Evolutionary conservation across 2,797 vertebrate genomes (phyloP), one percentile per base, ranked within the genome.

Genomic region (Sternarchorhynchus goeldii): DNA sequence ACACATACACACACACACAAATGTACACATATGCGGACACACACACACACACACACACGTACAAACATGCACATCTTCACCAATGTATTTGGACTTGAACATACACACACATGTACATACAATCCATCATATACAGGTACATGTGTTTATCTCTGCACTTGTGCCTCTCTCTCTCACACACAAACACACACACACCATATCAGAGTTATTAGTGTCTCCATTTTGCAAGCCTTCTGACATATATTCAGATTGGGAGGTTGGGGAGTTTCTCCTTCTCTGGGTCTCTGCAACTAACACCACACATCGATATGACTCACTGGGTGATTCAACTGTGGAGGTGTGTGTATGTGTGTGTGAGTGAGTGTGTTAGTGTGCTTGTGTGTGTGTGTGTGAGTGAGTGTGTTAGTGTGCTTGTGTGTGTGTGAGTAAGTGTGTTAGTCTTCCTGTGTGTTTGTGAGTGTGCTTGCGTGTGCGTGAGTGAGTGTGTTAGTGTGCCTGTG

Each of bases 271-370:
- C 10, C 65, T 16, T 5, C n/a, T 36, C 55, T 59, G 29, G 56
- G 18, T 7, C 21, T 65, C 66, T 67, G 29, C 45, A 72, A 65
- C 17, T 1, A 5, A 21, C 65, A 12, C 50, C 2, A 20, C 66
- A 14, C 53, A 50, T 77, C 65, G 32, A 34, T 45, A 7, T 80
- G 77, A 82, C 77, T 81, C 74, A 82, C 60, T 10, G 25, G 10
- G 36, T 56, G 53, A 75, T 65, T 21, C 34, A 32, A 2, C 34
- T 8, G 36, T 59, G 50, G 66, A 62, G 39, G 32, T 64, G 29
- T 66, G 58, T 71, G 79, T 70, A 41, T 62, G 68, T 78, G 8
- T 55, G 58, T 41, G 76, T 6, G 21, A 29, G 66, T 65, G 66
- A 65, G 73, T 80, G 45, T 25, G 25, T 25, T 25, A 25, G 25